These are phyloP conservation scores for Conus betulinus DNA, from an alignment of 1,140 invertebrate species.

Conservation along the genomic window DNA sequence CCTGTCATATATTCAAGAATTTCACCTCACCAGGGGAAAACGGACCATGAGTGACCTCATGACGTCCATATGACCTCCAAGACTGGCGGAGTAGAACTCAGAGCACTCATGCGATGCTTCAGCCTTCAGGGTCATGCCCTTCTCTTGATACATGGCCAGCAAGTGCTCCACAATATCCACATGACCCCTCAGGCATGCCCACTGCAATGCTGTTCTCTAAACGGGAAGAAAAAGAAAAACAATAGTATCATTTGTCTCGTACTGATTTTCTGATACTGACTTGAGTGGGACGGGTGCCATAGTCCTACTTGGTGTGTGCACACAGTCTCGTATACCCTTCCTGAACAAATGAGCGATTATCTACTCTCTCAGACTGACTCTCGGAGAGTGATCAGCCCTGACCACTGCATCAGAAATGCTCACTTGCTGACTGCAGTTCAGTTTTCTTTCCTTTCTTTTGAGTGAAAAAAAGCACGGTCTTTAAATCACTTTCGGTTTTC, in stretches of 20 bases:
- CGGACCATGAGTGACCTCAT: constrained; percentile 43
- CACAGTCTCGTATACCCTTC: background rate
- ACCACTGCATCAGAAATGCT: too few relatives aligned
- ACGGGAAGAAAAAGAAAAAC: constrained; percentile 9
- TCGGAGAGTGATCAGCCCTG: background rate
- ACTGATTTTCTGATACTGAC: too few relatives aligned
- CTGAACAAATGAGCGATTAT: background rate
- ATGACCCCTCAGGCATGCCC: constrained; percentile 41
- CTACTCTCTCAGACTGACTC: background rate
- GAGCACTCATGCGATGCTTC: constrained; percentile 51
- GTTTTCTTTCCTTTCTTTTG: too few relatives aligned
- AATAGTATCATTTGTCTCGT: background rate
- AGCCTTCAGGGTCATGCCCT: constrained; percentile 4
- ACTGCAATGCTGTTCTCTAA: constrained; percentile 52
- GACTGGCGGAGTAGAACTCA: constrained; percentile 55
- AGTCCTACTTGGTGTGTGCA: too few relatives aligned
- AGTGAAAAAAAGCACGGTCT: too few relatives aligned
- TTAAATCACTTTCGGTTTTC: too few relatives aligned
- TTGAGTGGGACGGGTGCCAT: background rate
- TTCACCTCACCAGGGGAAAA: constrained; percentile 33
- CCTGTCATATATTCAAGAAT: background rate
- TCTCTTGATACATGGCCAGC: constrained; percentile 28
- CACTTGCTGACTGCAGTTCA: too few relatives aligned
- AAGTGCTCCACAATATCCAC: constrained; percentile 39
- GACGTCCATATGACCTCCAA: constrained; percentile 48